These are phyloP conservation scores for Monopterus albus DNA, from an alignment of 2,113 vertebrate species.

Conservation along the genomic window DNA sequence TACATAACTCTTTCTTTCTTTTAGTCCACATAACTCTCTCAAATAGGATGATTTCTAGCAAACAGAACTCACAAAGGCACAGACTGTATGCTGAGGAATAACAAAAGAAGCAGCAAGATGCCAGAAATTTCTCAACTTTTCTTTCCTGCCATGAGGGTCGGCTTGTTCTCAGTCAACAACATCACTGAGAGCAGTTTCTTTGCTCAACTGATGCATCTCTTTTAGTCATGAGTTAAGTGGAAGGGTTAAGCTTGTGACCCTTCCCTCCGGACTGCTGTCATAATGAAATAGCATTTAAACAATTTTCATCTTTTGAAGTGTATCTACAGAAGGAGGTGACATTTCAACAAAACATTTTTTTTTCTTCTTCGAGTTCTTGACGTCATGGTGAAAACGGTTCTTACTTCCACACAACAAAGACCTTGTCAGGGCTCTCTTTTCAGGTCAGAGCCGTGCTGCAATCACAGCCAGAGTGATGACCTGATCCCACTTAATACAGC, in stretches of 20 bases:
- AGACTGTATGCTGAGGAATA: background rate
- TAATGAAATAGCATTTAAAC: too few species aligned
- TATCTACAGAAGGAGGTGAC: background rate
- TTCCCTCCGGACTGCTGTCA: background rate
- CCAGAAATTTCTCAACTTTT: background rate
- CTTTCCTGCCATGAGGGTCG: background rate
- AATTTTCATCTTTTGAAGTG: background rate
- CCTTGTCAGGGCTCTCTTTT: conserved; percentile 45
- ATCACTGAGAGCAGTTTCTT: background rate
- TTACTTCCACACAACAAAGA: conserved; percentile 27
- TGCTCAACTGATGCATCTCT: conserved; percentile 3
- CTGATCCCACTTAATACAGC: conserved; percentile 68
- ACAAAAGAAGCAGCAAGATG: background rate
- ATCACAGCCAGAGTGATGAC: conserved; percentile 65
- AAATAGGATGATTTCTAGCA: background rate
- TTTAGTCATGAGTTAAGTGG: too few species aligned
- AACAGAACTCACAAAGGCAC: background rate
- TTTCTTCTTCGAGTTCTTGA: conserved; percentile 6
- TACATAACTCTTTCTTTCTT: too few species aligned
- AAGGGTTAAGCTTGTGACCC: background rate
- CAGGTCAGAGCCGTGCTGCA: conserved; percentile 58
- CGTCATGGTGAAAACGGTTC: conserved; percentile 9
- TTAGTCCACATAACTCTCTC: too few species aligned
- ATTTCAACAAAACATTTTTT: background rate
- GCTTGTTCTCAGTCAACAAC: background rate